These are phyloP conservation scores for Chrysina gloriosa DNA, from an alignment of 2,888 invertebrate species.

Conservation along the genomic window DNA sequence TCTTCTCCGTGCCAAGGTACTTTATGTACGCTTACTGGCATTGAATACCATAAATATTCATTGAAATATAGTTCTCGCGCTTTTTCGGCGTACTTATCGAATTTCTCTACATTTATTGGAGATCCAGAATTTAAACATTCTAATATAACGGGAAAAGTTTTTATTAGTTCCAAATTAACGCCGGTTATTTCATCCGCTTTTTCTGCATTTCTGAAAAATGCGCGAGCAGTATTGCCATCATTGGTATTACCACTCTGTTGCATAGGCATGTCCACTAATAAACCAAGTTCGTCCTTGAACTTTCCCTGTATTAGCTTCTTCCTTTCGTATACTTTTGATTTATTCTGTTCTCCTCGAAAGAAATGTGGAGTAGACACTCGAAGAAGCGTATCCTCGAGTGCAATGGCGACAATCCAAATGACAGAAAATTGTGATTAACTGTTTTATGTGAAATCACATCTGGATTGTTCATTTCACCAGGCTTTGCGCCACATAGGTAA, in stretches of 20 bases:
- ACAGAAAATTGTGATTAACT: too few relatives aligned
- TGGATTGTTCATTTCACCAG: too few relatives aligned
- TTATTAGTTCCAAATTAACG: neutral
- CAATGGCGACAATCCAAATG: too few relatives aligned
- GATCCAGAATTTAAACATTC: neutral
- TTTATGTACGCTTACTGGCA: neutral
- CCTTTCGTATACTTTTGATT: too few relatives aligned
- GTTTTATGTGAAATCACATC: too few relatives aligned
- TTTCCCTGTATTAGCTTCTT: too few relatives aligned
- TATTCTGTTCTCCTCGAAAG: too few relatives aligned
- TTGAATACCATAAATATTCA: slow-evolving; percentile 2
- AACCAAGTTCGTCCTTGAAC: too few relatives aligned
- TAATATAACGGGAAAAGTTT: neutral
- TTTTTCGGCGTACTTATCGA: neutral
- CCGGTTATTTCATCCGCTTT: slow-evolving; percentile 17
- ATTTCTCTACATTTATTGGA: neutral
- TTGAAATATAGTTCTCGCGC: neutral
- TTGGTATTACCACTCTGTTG: slow-evolving; percentile 19
- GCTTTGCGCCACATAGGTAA: too few relatives aligned
- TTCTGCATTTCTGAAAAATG: slow-evolving; percentile 17
- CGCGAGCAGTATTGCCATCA: slow-evolving; percentile 16
- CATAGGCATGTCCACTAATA: slow-evolving; percentile 23
- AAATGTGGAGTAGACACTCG: too few relatives aligned
- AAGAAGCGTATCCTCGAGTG: too few relatives aligned
- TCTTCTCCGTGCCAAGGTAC: neutral